Percentiles rank a stretch among this genome's conserved stretches.
These are phyloP conservation scores for Dasypogon diadema DNA, from an alignment of 2,888 invertebrate species.

Conservation along the genomic window DNA sequence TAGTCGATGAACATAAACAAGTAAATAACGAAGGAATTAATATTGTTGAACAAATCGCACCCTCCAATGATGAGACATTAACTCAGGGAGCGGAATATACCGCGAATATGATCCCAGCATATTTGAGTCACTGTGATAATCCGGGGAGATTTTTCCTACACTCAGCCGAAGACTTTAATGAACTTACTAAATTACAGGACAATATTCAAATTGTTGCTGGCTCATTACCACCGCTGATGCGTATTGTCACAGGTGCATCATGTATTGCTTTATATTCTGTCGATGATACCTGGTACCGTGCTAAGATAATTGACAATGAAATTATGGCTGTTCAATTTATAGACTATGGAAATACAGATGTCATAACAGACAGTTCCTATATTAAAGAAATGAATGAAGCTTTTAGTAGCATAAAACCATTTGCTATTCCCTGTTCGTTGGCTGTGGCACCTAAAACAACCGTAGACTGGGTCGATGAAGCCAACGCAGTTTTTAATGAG, in stretches of 20 bases:
- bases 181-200: slow-evolving; percentile 74
- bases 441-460: slow-evolving; percentile 76
- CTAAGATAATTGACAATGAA: slow-evolving; percentile 84
- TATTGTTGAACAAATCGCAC: not conserved
- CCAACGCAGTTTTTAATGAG: slow-evolving; percentile 72
- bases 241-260: slow-evolving; percentile 73
- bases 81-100: slow-evolving; percentile 28
- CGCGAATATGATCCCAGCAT: slow-evolving; percentile 68
- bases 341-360: slow-evolving; percentile 84
- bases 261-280: slow-evolving; percentile 85
- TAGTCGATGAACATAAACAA: not conserved
- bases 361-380: slow-evolving; percentile 74
- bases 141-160: slow-evolving; percentile 84
- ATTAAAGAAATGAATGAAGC: slow-evolving; percentile 75
- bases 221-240: slow-evolving; percentile 71
- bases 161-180: slow-evolving; percentile 71
- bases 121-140: slow-evolving; percentile 79
- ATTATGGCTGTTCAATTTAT: slow-evolving; percentile 82
- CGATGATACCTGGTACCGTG: slow-evolving; percentile 93
- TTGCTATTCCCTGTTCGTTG: slow-evolving; percentile 76
- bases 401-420: slow-evolving; percentile 71
- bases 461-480: slow-evolving; percentile 76
- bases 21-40: not conserved
- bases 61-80: not conserved
- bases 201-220: slow-evolving; percentile 74